Evolutionary conservation across 2,113 vertebrate species (phyloP).

Genomic region (Colossoma macropomum): DNA sequence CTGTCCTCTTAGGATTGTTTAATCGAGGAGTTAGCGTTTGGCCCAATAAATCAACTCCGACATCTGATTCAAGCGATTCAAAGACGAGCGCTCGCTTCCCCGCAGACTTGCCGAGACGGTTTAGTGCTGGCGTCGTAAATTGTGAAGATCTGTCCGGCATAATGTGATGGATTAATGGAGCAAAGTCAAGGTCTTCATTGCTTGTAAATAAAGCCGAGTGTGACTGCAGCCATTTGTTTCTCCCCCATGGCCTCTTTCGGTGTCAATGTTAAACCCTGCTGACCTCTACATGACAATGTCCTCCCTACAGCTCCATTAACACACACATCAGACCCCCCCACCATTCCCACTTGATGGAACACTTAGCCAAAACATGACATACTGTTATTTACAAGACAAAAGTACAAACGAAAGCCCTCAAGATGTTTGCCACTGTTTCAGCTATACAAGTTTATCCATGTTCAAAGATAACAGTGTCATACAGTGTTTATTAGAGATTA

Average conservation of each 20-base stretch:
- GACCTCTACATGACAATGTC: conserved; percentile 40
- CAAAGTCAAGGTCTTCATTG: conserved; percentile 23
- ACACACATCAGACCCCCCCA: conserved; percentile 23
- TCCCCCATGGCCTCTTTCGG: conserved; percentile 13
- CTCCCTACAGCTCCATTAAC: conserved; percentile 40
- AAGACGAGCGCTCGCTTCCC: not conserved
- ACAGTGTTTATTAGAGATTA: too few species aligned
- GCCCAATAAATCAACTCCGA: conserved; percentile 23
- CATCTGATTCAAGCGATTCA: not conserved
- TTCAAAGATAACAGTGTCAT: too few species aligned
- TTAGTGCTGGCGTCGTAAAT: conserved; percentile 28
- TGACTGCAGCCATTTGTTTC: conserved; percentile 28
- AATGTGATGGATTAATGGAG: conserved; percentile 40
- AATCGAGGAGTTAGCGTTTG: conserved; percentile 3
- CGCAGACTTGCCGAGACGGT: not conserved
- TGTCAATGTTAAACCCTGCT: conserved; percentile 35
- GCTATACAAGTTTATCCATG: not conserved
- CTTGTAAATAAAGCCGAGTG: conserved; percentile 38
- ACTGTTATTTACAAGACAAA: not conserved
- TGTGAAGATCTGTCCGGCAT: conserved; percentile 16
- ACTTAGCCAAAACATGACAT: conserved; percentile 3
- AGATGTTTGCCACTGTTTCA: not conserved
- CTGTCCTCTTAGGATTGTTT: conserved; percentile 1
- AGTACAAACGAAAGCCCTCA: too few species aligned
- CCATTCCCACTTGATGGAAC: not conserved